These are phyloP conservation scores for Hybos culiciformis DNA, from an alignment of 2,888 invertebrate genomes.

Conservation along the genomic window DNA sequence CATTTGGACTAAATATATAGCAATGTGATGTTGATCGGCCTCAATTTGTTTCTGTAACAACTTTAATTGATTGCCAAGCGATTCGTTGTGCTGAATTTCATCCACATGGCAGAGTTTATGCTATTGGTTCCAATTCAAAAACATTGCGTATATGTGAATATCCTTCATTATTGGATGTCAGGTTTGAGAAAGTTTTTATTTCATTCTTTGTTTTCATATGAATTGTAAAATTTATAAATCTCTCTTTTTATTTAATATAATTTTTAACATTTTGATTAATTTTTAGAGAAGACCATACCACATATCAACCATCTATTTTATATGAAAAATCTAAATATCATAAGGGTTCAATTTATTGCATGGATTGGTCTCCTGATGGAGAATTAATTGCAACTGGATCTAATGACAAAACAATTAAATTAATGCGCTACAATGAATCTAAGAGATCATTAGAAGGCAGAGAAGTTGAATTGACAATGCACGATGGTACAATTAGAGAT, in stretches of 20 bases:
- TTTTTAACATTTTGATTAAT: not conserved
- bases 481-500: constrained; percentile 91
- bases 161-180: constrained; percentile 70
- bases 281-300: constrained; percentile 62
- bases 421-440: constrained; percentile 80
- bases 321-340: constrained; percentile 89
- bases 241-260: not conserved
- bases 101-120: constrained; percentile 80
- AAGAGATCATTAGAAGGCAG: constrained; percentile 71
- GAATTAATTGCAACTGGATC: constrained; percentile 91
- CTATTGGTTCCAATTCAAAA: constrained; percentile 92
- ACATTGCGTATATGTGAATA: constrained; percentile 84
- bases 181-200: constrained; percentile 32
- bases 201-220: too few species aligned
- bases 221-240: not conserved
- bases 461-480: constrained; percentile 79
- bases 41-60: constrained; percentile 72
- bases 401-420: constrained; percentile 89
- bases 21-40: constrained; percentile 36
- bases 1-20: not conserved
- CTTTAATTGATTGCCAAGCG: constrained; percentile 86
- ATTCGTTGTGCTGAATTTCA: constrained; percentile 92
- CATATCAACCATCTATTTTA: constrained; percentile 74
- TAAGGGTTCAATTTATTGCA: constrained; percentile 90
- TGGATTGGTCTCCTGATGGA: constrained; percentile 87